phyloP scores from a whole-genome alignment of 1,140 invertebrate genomes.

The Drosophila triauraria region DNA sequence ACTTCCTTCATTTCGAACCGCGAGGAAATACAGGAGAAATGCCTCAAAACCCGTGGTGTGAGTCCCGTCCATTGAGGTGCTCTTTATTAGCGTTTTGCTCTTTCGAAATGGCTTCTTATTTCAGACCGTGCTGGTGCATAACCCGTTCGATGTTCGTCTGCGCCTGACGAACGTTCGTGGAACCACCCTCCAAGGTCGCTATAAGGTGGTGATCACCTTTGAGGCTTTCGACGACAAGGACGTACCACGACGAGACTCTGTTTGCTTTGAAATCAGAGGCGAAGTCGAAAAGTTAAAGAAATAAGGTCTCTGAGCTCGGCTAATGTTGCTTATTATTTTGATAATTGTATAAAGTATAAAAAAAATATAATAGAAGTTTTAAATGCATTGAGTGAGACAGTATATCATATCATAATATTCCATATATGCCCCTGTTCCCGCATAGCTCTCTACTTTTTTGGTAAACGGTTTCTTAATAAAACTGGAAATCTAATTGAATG shows the following conservation, averaged over 20 bases:
- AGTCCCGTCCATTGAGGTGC: conserved; percentile 2
- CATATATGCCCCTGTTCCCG: no score
- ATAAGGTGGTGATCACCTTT: conserved; percentile 50
- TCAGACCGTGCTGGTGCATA: conserved; percentile 44
- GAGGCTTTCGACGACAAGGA: conserved; percentile 59
- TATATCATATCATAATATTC: no score
- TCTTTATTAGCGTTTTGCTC: no score
- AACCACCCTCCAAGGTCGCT: conserved; percentile 42
- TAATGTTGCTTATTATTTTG: no score
- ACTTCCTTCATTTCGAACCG: conserved; percentile 37
- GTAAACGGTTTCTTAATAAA: no score
- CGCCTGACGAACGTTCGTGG: conserved; percentile 28
- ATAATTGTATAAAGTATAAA: no score
- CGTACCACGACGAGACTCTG: conserved; percentile 9
- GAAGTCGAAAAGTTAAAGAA: conserved; percentile 47
- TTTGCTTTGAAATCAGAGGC: conserved; percentile 64
- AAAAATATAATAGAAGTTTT: no score
- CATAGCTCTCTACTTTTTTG: no score
- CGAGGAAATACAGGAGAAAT: conserved; percentile 25
- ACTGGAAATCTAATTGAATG: no score
- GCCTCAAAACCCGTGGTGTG: conserved; percentile 50
- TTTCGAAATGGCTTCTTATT: conserved; percentile 1
- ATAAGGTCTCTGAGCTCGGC: not conserved
- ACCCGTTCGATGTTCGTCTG: conserved; percentile 54
- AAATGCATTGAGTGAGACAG: no score